phyloP scores from a whole-genome alignment of 2,888 invertebrate species.

The Pachydiplax longipennis region DNA sequence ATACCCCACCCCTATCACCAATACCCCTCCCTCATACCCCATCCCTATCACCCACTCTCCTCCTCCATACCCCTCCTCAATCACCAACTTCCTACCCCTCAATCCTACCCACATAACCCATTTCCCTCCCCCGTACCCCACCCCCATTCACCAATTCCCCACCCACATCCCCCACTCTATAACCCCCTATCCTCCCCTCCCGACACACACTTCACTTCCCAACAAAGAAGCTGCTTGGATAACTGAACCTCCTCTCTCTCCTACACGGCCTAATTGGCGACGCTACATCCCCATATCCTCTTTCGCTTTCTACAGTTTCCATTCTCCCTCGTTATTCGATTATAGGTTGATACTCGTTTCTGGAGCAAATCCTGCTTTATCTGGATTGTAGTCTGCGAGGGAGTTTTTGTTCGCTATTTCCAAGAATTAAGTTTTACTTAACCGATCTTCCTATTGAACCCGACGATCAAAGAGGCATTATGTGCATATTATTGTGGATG shows the following conservation, averaged over 20 bases:
- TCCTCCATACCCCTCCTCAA: not conserved
- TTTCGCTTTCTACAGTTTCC: not conserved
- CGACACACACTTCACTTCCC: not conserved
- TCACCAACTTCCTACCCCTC: too few relatives aligned
- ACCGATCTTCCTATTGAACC: not conserved
- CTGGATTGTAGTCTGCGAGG: not conserved
- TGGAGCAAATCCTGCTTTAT: not conserved
- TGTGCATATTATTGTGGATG: too few relatives aligned
- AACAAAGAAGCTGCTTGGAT: slow-evolving; percentile 23
- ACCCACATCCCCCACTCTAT: too few relatives aligned
- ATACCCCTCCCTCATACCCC: not conserved
- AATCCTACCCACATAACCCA: too few relatives aligned
- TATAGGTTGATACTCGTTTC: slow-evolving; percentile 3
- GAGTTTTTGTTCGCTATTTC: not conserved
- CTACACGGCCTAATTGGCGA: slow-evolving; percentile 30
- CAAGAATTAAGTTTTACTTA: not conserved
- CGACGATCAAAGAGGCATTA: too few relatives aligned
- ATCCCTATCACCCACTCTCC: not conserved
- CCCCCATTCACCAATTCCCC: not conserved
- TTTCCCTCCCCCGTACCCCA: not conserved
- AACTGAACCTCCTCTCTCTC: not conserved
- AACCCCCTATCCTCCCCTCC: too few relatives aligned
- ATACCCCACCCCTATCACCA: not conserved
- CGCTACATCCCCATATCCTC: not conserved
- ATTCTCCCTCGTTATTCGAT: slow-evolving; percentile 22